Evolutionary conservation across 2,113 vertebrate genomes (phyloP), one percentile per base, ranked within the genome.

Genomic region (Ibidorhyncha struthersii): DNA sequence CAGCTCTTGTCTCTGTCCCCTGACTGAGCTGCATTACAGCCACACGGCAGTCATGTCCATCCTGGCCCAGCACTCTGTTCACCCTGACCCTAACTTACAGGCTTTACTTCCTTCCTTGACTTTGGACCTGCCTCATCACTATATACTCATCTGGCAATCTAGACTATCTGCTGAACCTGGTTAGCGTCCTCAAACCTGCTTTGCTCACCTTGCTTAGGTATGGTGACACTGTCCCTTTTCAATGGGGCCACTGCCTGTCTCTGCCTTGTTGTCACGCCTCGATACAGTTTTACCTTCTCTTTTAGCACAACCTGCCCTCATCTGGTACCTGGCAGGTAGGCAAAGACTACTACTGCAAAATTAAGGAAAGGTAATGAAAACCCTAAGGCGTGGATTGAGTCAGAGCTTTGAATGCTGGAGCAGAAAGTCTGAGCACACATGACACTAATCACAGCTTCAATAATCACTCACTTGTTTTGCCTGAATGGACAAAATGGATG

Each of bases 371-470:
- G 4, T 43, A 53, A 61, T 20, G 29, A 52, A 82, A 79, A 38
- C 4, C 9, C 7, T 32, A 73, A 67, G 21, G 47, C 2, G 5
- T 0, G 20, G 34, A 43, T 12, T 4, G 9, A 77, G 34, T 5
- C 20, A 21, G 65, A 85, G 23, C 23, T 85, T 49, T 10, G 25
- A 55, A 62, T 4, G 8, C 21, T 41, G 23, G 3, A 45, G 61
- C 36, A 74, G 25, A 40, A 62, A n/a, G 5, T 6, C 19, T 50
- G 61, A 79, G 50, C 40, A 61, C 36, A 58, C 21, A 8, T 3
- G 12, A 23, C 11, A 67, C 32, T 40, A 36, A 23, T 8, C 23
- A 47, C 0, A 0, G 23, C 5, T 19, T 52, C 12, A 29, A 3
- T 29, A 29, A 3, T 29, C 13, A 4, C 49, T 29, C 3, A 27